phyloP scores from a whole-genome alignment of 2,113 vertebrate species.

The Carassius gibelio region DNA sequence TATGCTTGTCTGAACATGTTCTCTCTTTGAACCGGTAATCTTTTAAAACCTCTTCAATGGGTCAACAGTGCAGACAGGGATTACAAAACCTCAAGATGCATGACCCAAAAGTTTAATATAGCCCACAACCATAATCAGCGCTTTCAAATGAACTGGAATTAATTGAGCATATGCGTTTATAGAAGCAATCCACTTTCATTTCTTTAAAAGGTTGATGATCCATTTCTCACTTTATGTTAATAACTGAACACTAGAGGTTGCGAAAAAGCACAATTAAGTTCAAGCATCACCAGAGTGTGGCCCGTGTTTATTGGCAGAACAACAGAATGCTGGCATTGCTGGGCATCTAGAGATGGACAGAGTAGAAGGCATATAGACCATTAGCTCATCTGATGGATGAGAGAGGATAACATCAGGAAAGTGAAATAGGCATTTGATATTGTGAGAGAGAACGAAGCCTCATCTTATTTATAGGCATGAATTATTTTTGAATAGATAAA shows the following conservation, averaged over 20 bases:
- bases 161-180: constrained; percentile 22
- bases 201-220: constrained; percentile 23
- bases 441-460: background rate
- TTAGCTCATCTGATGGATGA: background rate
- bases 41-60: constrained; percentile 17
- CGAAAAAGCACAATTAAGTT: background rate
- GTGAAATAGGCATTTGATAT: background rate
- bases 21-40: constrained; percentile 8
- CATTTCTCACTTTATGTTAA: constrained; percentile 2
- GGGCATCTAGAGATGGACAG: background rate
- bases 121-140: constrained; percentile 21
- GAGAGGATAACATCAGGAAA: background rate
- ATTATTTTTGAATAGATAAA: background rate
- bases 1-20: background rate
- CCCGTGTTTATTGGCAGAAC: background rate
- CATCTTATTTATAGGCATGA: background rate
- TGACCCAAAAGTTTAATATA: constrained; percentile 45
- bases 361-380: background rate
- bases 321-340: background rate
- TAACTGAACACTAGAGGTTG: background rate
- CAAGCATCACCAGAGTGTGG: background rate
- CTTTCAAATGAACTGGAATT: constrained; percentile 13
- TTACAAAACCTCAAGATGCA: constrained; percentile 38
- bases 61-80: constrained; percentile 40
- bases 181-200: constrained; percentile 17